Evolutionary conservation across 2,888 invertebrate species (phyloP).

Genomic region (Nebria brevicollis): DNA sequence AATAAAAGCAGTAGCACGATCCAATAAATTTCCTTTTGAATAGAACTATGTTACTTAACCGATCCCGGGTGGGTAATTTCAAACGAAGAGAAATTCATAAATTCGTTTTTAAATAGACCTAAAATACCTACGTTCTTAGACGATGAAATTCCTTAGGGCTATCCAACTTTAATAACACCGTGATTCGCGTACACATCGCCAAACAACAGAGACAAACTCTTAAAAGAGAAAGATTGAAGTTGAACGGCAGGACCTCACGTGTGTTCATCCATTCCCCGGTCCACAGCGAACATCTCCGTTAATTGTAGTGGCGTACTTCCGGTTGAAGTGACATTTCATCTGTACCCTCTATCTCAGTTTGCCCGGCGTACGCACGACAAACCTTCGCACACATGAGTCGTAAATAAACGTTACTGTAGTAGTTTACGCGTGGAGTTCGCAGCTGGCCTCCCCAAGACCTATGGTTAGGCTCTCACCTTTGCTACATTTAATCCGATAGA

Average conservation of each 20-base stretch:
- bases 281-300: constrained; percentile 46
- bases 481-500: background rate
- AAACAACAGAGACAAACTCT: constrained; percentile 6
- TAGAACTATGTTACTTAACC: too few species aligned
- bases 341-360: background rate
- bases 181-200: background rate
- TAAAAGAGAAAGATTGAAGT: background rate
- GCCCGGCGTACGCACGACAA: background rate
- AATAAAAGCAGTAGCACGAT: too few species aligned
- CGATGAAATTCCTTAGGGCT: background rate
- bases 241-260: constrained; percentile 12
- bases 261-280: constrained; percentile 16
- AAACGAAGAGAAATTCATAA: too few species aligned
- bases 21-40: too few species aligned
- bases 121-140: too few species aligned
- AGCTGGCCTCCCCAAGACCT: background rate
- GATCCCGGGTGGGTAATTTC: too few species aligned
- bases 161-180: background rate
- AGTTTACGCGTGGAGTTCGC: background rate
- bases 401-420: background rate
- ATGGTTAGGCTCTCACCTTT: background rate
- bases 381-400: background rate
- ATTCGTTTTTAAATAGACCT: too few species aligned
- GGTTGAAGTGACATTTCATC: constrained; percentile 49
- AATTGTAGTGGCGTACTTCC: constrained; percentile 53